Evolutionary conservation across 2,113 vertebrate species (phyloP), one percentile per base, ranked within the genome.

Genomic region (Podarcis muralis): DNA sequence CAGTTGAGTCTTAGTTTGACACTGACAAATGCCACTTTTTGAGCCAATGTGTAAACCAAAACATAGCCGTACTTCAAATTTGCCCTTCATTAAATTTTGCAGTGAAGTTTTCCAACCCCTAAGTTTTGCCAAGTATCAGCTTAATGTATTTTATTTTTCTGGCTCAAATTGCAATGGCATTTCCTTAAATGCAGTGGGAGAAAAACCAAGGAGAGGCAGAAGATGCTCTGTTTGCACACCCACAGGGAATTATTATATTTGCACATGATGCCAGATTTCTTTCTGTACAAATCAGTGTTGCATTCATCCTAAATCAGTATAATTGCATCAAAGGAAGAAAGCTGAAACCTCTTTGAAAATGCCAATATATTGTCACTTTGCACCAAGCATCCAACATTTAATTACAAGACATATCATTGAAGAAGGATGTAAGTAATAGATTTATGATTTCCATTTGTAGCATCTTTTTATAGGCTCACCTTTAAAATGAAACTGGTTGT

Each of bases 261-360:
- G 72, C 27, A 83, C 48, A 7, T n/a, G 9, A 16, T 32, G 20
- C 72, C 59, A 82, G 40, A 53, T 87, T 80, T 65, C 40, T 48
- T 88, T 75, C 57, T 76, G 69, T 71, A n/a, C 72, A 82, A 83
- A 88, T 83, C 27, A 83, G n/a, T 83, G 30, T 82, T 30, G 27
- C 80, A 65, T 83, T 88, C 59, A 88, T 48, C n/a, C 59, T 83
- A 88, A 75, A 88, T 82, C 71, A 75, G 53, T 65, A 59, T 82
- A 88, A 88, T 82, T 88, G 57, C 69, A 74, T 74, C 79, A 82
- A 74, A 82, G 68, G 53, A 25, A 22, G 66, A 62, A 88, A 66
- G 76, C 83, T 35, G 32, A 30, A n/a, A 62, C 35, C 77, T 35
- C n/a, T 76, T 76, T 81, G 3, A 20, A 88, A 88, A 75, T 40